Base-by-base conservation (phyloP, 2,797 vertebrate species). In the Coreius guichenoti region DNA sequence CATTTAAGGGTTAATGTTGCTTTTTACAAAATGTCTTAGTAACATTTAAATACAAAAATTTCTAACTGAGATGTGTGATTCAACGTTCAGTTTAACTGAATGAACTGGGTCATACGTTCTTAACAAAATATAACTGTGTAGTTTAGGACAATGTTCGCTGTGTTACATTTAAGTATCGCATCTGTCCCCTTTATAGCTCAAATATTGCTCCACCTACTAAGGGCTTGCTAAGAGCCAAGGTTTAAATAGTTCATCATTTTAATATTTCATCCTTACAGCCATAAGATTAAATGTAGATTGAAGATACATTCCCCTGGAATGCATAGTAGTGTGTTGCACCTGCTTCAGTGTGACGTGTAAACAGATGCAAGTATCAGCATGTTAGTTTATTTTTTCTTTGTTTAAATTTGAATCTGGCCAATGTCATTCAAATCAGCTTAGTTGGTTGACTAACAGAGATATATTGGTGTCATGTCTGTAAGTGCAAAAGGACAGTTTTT, bases 241-340 rank as follows among this genome's bases (percentile, higher is more conserved):
- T 33, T 85, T 80, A 49, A 72, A 72, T 45, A 72, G 58, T 82
- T 77, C 8, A 77, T 77, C 36, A 33, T 81, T 79, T 29, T 86
- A 79, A 83, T 79, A 80, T 43, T 61, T 80, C 23, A 21, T 43
- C 45, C 23, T 36, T 43, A 79, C 56, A 54, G 49, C 31, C 51
- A 16, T 61, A 63, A 82, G 47, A 75, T 78, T 58, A 29, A 16
- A 70, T 43, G 31, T n/a, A 65, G n/a, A 54, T 54, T 21, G 39
- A 43, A 51, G 33, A 56, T 13, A 11, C 19, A 54, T 31, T 51
- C 17, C 72, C 5, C 51, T 26, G 4, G 8, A 75, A 36, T n/a
- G 7, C 29, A 36, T 11, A 9, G 29, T 17, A 17, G 12, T 26
- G 8, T 54, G 14, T 33, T 39, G 45, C 14, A n/a, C 14, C 5